A percentile compares a stretch with the other conserved stretches of the same genome.
Conservation (phyloP, 2,797 vertebrate species). For the Malacoraja senta region DNA sequence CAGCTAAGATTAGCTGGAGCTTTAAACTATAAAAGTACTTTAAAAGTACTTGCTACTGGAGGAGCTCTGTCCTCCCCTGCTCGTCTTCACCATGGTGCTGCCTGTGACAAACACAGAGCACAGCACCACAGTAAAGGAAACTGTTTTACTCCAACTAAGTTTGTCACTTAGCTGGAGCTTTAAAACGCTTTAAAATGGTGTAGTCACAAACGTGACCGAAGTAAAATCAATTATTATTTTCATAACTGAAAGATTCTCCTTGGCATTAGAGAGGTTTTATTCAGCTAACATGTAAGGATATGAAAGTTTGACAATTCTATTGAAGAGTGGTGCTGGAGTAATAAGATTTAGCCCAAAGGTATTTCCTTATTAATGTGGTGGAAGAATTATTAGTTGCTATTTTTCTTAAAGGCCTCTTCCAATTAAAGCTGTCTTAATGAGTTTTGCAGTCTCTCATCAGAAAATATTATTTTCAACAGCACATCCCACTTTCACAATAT, state of each 20-base stretch:
- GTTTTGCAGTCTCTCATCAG: not conserved
- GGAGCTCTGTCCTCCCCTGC: too few relatives aligned
- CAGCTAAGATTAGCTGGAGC: too few relatives aligned
- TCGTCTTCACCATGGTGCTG: too few relatives aligned
- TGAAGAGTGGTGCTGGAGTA: not conserved
- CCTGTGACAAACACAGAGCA: too few relatives aligned
- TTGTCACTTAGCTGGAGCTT: too few relatives aligned
- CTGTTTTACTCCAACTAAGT: too few relatives aligned
- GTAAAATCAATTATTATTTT: not conserved
- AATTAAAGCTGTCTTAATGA: not conserved
- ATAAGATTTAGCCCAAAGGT: not conserved
- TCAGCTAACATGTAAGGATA: not conserved
- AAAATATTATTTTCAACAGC: not conserved
- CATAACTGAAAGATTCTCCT: not conserved
- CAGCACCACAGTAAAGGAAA: too few relatives aligned
- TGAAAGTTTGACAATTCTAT: not conserved
- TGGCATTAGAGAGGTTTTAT: not conserved
- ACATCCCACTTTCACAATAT: not conserved
- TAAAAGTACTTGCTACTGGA: too few relatives aligned
- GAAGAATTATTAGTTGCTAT: not conserved
- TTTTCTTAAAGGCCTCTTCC: not conserved
- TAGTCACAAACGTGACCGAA: too few relatives aligned
- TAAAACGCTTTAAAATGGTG: too few relatives aligned
- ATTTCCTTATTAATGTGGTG: not conserved
- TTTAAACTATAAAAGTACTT: too few relatives aligned